Evolutionary conservation across 2,888 invertebrate genomes (phyloP).

Genomic region (Platerodrilus igneus): DNA sequence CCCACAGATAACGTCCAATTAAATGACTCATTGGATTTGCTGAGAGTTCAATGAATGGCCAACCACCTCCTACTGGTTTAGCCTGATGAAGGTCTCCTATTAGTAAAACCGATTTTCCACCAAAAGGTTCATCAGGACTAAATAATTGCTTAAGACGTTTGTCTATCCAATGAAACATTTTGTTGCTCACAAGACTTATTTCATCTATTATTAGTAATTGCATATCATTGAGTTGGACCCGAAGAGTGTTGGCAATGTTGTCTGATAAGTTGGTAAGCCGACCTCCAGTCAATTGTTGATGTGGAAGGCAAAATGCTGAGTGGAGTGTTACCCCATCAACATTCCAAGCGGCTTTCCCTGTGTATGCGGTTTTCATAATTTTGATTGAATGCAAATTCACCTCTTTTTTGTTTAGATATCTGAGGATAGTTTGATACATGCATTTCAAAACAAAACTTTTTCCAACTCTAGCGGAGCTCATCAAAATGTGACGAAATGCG

Average conservation of each 20-base stretch:
- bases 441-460: conserved; percentile 3
- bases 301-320: conserved; percentile 7
- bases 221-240: conserved; percentile 3
- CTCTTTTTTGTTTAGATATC: neutral
- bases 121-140: neutral
- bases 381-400: neutral
- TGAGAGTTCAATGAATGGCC: no score
- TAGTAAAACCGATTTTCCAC: conserved; percentile 5
- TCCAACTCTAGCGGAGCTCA: conserved; percentile 1
- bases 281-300: conserved; percentile 1
- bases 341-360: conserved; percentile 4
- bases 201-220: conserved; percentile 11
- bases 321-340: conserved; percentile 5
- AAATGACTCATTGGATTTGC: neutral
- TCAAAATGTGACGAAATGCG: neutral
- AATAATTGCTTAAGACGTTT: conserved; percentile 4
- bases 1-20: neutral
- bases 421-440: neutral
- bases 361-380: neutral
- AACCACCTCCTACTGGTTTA: conserved; percentile 3
- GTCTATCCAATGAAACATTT: conserved; percentile 1
- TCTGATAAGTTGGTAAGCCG: neutral
- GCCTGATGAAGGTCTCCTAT: conserved; percentile 9
- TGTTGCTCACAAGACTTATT: conserved; percentile 3
- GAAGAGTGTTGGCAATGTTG: conserved; percentile 1